Evolutionary conservation across 1,140 invertebrate species (phyloP), one percentile per base, ranked within the genome.

Genomic region (Zaprionus vittiger): DNA sequence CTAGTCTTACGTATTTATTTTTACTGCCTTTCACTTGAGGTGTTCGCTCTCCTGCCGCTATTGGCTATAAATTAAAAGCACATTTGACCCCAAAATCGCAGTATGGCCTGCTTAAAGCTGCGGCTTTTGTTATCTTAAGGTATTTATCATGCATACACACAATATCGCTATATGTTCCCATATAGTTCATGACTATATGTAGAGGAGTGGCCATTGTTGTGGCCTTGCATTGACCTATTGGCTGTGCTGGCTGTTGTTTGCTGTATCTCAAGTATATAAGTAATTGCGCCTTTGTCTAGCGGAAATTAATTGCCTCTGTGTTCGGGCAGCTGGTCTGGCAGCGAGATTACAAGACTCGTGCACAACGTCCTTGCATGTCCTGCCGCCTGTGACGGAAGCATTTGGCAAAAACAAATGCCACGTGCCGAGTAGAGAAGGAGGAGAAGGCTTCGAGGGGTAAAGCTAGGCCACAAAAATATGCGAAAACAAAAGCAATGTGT

Each of bases 251-350:
- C 17, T 28, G 26, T 28, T 28, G 6, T 44, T 44, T 37, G 47
- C 66, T 54, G 44, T 24, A 72, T 64, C 59, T 75, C 54, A 73
- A 79, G 77, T 65, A 73, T 64, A 73, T 49, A 72, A 56, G 41
- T 49, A 77, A 63, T 59, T 75, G 62, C 54, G 73, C 69, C 77
- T 71, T 89, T 84, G 83, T 89, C 73, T 59, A 55, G 66, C 81
- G 85, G 84, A 87, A 87, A 89, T 87, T 87, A 87, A 87, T 87
- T 87, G 83, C 84, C 84, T 73, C 55, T 62, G 26, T 52, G 57
- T 37, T 63, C 68, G 62, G 73, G 76, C 83, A 89, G 69, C 80
- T 86, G 83, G 69, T 77, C 31, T 55, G 64, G 71, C 62, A 37
- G 24, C 62, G 55, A 56, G 59, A 57, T 47, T 60, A 66, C 55